Evolutionary conservation across 1,140 invertebrate species (phyloP), one percentile per base, ranked within the genome.

Genomic region (Heliconius himera): DNA sequence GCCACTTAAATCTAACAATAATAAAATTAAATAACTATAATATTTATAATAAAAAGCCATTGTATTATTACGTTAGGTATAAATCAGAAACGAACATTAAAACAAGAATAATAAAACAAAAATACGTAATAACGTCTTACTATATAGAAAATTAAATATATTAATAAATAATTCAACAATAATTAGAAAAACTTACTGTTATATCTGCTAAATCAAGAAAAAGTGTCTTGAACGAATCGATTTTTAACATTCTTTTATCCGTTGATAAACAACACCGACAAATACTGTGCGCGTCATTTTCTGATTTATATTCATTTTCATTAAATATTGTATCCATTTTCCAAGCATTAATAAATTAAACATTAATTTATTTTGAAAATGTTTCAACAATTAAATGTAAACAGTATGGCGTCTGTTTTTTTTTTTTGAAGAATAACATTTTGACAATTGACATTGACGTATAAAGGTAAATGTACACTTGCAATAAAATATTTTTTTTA

Each of bases 211-310:
- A 85, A 80, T 93, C 90, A 11, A 82, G 80, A 73, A 93, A 87
- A 81, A 82, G 22, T 56, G 71, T 71, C 66, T 80, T 76, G 78
- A 87, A 78, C 13, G 20, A 9, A 9, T 70, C 16, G 72, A 85
- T 78, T 78, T 84, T 56, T 38, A 13, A 73, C 83, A 91, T 85
- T 26, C 81, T 79, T 60, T 83, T 84, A 13, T 89, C 82, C n/a
- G 88, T 88, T 8, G 87, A 84, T 38, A 93, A 85, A 85, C 91
- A 93, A 66, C 89, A 90, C n/a, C 91, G 83, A 66, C 91, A 93
- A 49, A 93, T 87, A 0, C 73, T 70, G 20, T 80, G 74, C 18
- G 26, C 66, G 2, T 81, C 77, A 8, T 51, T 29, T 70, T 83
- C 80, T 20, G 33, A 46, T 75, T 81, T 81, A 22, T 74, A 26